Base-by-base conservation (phyloP, 1,140 invertebrate species). In the Aleiodes sp. region DNA sequence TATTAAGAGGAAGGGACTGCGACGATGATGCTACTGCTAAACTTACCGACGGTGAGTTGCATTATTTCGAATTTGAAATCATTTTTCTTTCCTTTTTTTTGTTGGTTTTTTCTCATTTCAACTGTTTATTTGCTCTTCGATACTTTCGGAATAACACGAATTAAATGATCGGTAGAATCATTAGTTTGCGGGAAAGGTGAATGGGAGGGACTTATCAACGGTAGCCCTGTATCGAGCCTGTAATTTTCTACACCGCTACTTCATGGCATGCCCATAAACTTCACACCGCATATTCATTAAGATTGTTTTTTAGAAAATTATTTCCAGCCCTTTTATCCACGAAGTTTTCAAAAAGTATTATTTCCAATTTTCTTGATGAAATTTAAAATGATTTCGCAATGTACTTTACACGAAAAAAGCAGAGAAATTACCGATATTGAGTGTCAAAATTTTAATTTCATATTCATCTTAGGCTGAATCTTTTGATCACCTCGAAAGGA, bases 1-100 rank as follows among this genome's bases (percentile, higher is more conserved):
- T 96, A n/a, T 87, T 97, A 16, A 86, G 93, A 70, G 91, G 92
- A 24, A 88, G 91, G 39, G 90, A 92, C 75, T 88, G 88, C 6
- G 89, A 91, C n/a, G 90, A 90, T 4, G 89, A 91, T 43, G 7
- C 35, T 10, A 33, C 37, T 24, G 75, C 80, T 26, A 86, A 84
- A 71, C 68, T 82, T n/a, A 77, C 80, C 73, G 86, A 87, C 46
- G 83, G 86, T 84, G 67, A 83, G 81, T 77, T 29, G 16, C 10
- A 12, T n/a, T 61, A 57, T 52, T 66, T 19, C 29, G 6, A 33
- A 33, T 69, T 61, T 52, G 12, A 52, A 52, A 21, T 56, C 21
- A 24, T 26, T 43, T 12, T 43, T 21, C 39, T 46, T 28, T 41
- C 37, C 16, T 37, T 39, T 43, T 24, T n/a, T 64, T 21, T 19